phyloP scores from a whole-genome alignment of 92 coral and sea anemone species.

The Siderastrea radians region DNA sequence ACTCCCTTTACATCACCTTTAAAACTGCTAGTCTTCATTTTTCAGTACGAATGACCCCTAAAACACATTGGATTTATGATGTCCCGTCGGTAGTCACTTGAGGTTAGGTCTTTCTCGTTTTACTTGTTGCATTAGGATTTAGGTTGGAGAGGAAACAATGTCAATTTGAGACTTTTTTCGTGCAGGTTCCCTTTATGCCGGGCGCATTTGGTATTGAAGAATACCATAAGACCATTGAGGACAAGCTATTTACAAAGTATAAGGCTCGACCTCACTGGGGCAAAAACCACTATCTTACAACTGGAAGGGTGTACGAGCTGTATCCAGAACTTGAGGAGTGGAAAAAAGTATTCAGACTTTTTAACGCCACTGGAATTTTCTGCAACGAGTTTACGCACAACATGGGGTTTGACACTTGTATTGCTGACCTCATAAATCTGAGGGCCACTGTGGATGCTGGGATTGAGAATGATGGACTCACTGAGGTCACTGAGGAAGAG shows the following conservation, averaged over 20 bases:
- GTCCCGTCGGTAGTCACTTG: too few species aligned
- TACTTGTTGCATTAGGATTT: too few species aligned
- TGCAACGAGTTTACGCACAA: slow-evolving; percentile 71
- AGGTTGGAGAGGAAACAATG: too few species aligned
- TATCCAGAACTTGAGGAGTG: slow-evolving; percentile 78
- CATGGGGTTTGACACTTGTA: slow-evolving; percentile 59
- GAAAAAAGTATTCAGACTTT: slow-evolving; percentile 68
- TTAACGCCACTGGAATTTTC: slow-evolving; percentile 73
- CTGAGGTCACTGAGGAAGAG: background rate
- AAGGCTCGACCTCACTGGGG: slow-evolving; percentile 86
- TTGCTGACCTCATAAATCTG: slow-evolving; percentile 13
- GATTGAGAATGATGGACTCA: slow-evolving; percentile 11
- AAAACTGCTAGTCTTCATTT: too few species aligned
- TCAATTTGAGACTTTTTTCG: background rate
- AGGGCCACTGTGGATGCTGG: background rate
- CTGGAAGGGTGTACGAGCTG: slow-evolving; percentile 48
- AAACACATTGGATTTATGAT: too few species aligned
- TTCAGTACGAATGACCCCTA: too few species aligned
- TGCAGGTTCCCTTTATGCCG: slow-evolving; percentile 69
- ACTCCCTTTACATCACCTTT: too few species aligned
- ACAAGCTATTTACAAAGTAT: slow-evolving; percentile 55
- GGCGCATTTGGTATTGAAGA: slow-evolving; percentile 76
- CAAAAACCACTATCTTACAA: slow-evolving; percentile 58
- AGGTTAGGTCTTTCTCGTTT: too few species aligned
- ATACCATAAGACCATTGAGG: slow-evolving; percentile 71